phyloP scores from a whole-genome alignment of 2,797 vertebrate species.

The Remorina albescens region DNA sequence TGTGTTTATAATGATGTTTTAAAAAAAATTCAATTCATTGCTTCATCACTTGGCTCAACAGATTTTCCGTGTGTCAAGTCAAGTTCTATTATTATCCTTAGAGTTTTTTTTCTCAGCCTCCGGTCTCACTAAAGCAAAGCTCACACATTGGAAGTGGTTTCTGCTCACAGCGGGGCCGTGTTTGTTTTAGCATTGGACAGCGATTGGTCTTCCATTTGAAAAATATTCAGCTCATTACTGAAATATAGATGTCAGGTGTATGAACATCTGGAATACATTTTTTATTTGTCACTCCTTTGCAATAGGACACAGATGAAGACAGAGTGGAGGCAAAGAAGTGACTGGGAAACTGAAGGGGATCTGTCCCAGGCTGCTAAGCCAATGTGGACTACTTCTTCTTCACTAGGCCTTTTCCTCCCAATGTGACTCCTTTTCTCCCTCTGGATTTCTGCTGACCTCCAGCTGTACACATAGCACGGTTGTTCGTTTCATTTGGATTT shows the following conservation, averaged over 20 bases:
- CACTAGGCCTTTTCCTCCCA: conserved; percentile 61
- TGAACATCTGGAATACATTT: conserved; percentile 58
- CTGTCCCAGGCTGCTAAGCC: conserved; percentile 67
- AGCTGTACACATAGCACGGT: conserved; percentile 74
- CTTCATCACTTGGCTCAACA: conserved; percentile 67
- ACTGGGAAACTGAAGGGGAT: conserved; percentile 66
- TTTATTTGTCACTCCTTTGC: conserved; percentile 47
- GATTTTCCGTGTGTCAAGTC: conserved; percentile 63
- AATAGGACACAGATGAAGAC: conserved; percentile 62
- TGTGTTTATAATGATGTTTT: conserved; percentile 71
- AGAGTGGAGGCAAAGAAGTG: conserved; percentile 42
- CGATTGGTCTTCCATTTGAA: conserved; percentile 35
- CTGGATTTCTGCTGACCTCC: conserved; percentile 76
- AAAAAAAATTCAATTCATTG: conserved; percentile 67
- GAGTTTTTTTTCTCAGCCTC: conserved; percentile 60
- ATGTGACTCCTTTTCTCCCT: conserved; percentile 60
- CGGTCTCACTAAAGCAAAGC: conserved; percentile 34
- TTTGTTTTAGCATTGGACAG: conserved; percentile 46
- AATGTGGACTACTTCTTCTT: conserved; percentile 63
- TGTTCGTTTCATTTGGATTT: conserved; percentile 83
- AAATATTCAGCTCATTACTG: conserved; percentile 55
- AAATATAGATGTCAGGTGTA: conserved; percentile 49
- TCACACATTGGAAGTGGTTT: conserved; percentile 27
- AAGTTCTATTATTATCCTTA: conserved; percentile 65
- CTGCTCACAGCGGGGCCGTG: conserved; percentile 1